phyloP scores from a whole-genome alignment of 2,113 vertebrate genomes.

The Gallinago jamesoni region DNA sequence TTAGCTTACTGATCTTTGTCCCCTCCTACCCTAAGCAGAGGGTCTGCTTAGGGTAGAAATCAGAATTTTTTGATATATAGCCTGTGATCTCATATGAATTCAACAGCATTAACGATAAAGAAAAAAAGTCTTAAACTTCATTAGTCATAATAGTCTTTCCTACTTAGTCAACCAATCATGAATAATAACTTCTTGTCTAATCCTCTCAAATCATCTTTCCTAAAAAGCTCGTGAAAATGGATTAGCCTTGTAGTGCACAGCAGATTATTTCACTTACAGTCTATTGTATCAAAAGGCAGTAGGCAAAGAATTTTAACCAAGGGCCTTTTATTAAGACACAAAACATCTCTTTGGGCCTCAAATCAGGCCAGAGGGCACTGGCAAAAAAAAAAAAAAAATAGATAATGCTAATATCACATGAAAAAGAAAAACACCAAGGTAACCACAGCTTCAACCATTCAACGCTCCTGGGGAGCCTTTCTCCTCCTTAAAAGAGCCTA shows the following conservation, averaged over 20 bases:
- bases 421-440: not conserved
- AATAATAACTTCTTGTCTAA: constrained; percentile 5
- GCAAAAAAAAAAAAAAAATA: not conserved
- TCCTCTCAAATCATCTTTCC: constrained; percentile 12
- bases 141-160: not conserved
- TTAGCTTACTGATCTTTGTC: not conserved
- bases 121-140: not conserved
- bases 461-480: not conserved
- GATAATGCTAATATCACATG: not conserved
- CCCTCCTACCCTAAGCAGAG: not conserved
- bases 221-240: not conserved
- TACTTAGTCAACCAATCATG: constrained; percentile 4
- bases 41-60: not conserved
- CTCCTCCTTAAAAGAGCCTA: not conserved
- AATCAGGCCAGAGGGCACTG: not conserved
- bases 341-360: not conserved
- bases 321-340: not conserved
- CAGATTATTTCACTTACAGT: not conserved
- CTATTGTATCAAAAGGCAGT: not conserved
- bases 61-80: not conserved
- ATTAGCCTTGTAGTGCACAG: not conserved
- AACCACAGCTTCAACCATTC: not conserved
- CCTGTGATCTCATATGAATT: not conserved
- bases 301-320: not conserved
- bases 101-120: not conserved